Percentiles rank a stretch among this genome's conserved stretches.
These are phyloP conservation scores for Heterohyrax brucei DNA, from an alignment of 2,797 vertebrate genomes.

Conservation along the genomic window DNA sequence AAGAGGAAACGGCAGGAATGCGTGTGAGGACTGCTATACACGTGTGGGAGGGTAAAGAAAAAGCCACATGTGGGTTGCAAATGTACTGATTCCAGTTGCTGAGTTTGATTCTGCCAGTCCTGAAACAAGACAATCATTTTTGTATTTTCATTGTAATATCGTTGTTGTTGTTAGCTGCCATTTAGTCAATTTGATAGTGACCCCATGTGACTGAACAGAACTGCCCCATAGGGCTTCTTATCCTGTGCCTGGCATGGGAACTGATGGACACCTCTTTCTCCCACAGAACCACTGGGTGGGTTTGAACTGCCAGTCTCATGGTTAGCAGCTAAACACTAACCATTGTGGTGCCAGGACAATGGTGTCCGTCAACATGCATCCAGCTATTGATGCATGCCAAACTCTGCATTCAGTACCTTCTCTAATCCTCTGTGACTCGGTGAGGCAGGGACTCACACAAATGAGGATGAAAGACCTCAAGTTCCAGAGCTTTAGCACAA, in stretches of 20 bases:
- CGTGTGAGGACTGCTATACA: slow-evolving; percentile 46
- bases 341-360: background rate
- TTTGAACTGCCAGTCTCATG: background rate
- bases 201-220: no score
- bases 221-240: no score
- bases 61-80: slow-evolving; percentile 74
- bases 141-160: slow-evolving; percentile 23
- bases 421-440: background rate
- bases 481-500: background rate
- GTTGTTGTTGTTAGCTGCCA: no score
- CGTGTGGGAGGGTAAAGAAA: slow-evolving; percentile 32
- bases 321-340: background rate
- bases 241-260: background rate
- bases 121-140: slow-evolving; percentile 40
- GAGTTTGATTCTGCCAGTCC: slow-evolving; percentile 34
- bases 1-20: slow-evolving; percentile 65
- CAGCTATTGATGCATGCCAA: background rate
- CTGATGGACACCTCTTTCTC: background rate
- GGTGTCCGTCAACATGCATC: background rate
- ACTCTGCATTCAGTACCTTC: background rate
- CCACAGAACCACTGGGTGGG: background rate
- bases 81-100: slow-evolving; percentile 62
- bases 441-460: background rate
- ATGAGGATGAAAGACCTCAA: background rate
- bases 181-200: no score